Evolutionary conservation across 2,797 vertebrate species (phyloP).

Genomic region (Notamacropus eugenii): DNA sequence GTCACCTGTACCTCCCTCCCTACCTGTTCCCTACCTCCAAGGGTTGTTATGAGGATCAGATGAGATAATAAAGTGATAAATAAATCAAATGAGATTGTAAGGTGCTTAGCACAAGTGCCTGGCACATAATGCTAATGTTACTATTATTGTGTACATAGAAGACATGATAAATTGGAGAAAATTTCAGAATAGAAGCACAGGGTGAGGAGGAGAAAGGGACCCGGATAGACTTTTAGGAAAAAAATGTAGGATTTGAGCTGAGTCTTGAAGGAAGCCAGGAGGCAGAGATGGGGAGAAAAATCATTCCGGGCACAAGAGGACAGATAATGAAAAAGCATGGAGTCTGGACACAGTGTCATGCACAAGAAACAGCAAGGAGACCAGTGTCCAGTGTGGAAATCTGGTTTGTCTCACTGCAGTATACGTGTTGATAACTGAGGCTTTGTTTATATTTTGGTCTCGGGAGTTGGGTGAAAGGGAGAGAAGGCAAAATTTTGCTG

Average conservation of each 20-base stretch:
- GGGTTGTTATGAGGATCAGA: background rate
- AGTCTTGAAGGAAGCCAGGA: background rate
- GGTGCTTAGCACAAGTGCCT: background rate
- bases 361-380: background rate
- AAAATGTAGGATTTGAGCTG: background rate
- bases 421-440: background rate
- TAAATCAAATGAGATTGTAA: background rate
- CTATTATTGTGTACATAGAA: background rate
- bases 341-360: background rate
- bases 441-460: background rate
- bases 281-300: background rate
- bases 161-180: background rate
- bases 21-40: background rate
- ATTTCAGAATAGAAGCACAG: background rate
- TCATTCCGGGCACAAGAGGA: background rate
- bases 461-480: background rate
- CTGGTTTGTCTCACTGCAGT: background rate
- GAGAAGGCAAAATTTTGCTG: background rate
- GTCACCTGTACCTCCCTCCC: background rate
- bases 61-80: background rate
- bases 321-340: no score
- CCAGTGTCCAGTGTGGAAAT: background rate
- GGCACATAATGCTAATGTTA: background rate
- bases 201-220: background rate
- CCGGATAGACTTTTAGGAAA: background rate